Evolutionary conservation across 2,113 vertebrate genomes (phyloP).

Genomic region (Dolichotis patagonum): DNA sequence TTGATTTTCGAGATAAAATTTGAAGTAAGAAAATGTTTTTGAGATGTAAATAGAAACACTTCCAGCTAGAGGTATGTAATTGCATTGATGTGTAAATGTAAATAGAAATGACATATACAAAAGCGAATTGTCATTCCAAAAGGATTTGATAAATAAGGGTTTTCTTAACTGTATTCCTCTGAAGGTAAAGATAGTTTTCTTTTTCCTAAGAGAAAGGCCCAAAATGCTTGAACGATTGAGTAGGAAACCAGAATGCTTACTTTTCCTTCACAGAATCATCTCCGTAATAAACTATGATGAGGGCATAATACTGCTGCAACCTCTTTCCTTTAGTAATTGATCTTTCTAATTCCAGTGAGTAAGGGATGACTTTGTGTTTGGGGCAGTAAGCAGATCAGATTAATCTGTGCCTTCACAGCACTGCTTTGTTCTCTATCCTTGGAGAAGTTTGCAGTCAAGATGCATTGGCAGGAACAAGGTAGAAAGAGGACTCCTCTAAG

Average conservation of each 20-base stretch:
- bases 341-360: background rate
- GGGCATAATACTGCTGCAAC: background rate
- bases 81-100: background rate
- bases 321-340: background rate
- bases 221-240: background rate
- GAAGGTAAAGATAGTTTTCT: background rate
- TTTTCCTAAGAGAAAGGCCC: background rate
- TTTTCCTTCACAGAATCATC: background rate
- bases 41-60: background rate
- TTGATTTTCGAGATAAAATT: background rate
- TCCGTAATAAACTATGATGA: background rate
- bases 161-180: background rate
- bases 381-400: background rate
- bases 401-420: fast-evolving
- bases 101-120: background rate
- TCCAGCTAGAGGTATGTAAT: background rate
- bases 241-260: background rate
- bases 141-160: background rate
- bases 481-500: fast-evolving
- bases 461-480: background rate
- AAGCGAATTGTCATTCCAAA: background rate
- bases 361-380: background rate
- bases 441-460: background rate
- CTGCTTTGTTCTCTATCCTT: background rate
- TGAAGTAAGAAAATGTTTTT: background rate